Base-by-base conservation (phyloP, 2,113 vertebrate species). In the Cygnus atratus region DNA sequence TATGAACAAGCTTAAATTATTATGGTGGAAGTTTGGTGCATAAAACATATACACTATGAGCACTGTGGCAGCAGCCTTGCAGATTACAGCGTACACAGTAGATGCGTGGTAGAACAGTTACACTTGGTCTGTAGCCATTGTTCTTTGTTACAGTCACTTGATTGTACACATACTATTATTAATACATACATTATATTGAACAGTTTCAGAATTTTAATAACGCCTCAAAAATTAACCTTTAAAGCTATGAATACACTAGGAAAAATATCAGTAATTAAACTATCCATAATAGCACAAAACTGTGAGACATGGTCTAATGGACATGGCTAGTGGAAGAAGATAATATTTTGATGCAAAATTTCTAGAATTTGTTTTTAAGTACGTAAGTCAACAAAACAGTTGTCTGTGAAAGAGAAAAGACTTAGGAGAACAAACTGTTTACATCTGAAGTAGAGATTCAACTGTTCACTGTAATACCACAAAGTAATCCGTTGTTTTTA, bases 61-160 rank as follows among this genome's bases (percentile, higher is more conserved):
- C 14, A 13, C n/a, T 20, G 67, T 46, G 41, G 35, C 3, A 28
- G 43, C 46, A 52, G 59, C 76, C 25, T 17, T 52, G 61, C 92
- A 46, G 88, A 28, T 33, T 4, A 10, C 50, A n/a, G 43, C 35
- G 11, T 2, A 18, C n/a, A 8, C 25, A 59, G 73, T 3, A 59
- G 79, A 5, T 54, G 22, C 35, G 2, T 26, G 31, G 24, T 31
- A n/a, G 58, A 77, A 19, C 37, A 46, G 28, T n/a, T 15, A 17
- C 0, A 0, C n/a, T 13, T 52, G 35, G 52, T 37, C 77, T 59
- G 3, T 25, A 58, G 26, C 43, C 9, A 48, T 13, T 37, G 63
- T 44, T 73, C 33, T 33, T 55, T 58, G 26, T 61, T 61, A 19
- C 54, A 37, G 39, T 68, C 39, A n/a, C 37, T 55, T 59, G 11